Evolutionary conservation across 2,888 invertebrate genomes (phyloP).

Genomic region (Rugalucina vietnamica): DNA sequence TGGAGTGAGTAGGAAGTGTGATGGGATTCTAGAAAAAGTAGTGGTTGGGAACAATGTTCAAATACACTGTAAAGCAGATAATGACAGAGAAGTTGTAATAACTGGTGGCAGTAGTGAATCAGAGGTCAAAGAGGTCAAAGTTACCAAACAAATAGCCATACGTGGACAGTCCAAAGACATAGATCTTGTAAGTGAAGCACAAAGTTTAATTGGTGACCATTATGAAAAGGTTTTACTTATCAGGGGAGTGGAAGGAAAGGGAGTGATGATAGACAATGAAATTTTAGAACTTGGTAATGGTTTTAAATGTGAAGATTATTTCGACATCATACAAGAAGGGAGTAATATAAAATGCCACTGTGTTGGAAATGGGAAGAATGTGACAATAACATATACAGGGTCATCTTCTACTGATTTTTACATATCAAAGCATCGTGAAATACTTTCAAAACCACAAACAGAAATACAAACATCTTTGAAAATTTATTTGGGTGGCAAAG

Average conservation of each 20-base stretch:
- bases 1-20: slow-evolving; percentile 45
- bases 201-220: not conserved
- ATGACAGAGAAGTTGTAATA: not conserved
- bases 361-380: not conserved
- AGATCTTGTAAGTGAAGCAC: not conserved
- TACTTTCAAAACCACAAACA: not conserved
- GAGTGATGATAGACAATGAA: not conserved
- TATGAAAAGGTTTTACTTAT: not conserved
- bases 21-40: slow-evolving; percentile 13
- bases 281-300: not conserved
- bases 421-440: slow-evolving; percentile 23
- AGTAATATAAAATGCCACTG: not conserved
- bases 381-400: slow-evolving; percentile 31
- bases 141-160: not conserved
- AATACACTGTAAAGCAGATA: slow-evolving; percentile 18
- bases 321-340: not conserved
- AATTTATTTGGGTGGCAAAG: slow-evolving; percentile 24
- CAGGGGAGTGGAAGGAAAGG: not conserved
- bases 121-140: not conserved
- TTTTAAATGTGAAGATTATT: slow-evolving; percentile 3
- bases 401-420: slow-evolving; percentile 33
- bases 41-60: not conserved
- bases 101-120: not conserved
- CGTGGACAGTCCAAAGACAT: not conserved
- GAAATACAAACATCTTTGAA: not conserved